A percentile compares a stretch with the other conserved stretches of the same genome.
Conservation (phyloP, 2,888 invertebrate genomes). For the Synergus japonicus region DNA sequence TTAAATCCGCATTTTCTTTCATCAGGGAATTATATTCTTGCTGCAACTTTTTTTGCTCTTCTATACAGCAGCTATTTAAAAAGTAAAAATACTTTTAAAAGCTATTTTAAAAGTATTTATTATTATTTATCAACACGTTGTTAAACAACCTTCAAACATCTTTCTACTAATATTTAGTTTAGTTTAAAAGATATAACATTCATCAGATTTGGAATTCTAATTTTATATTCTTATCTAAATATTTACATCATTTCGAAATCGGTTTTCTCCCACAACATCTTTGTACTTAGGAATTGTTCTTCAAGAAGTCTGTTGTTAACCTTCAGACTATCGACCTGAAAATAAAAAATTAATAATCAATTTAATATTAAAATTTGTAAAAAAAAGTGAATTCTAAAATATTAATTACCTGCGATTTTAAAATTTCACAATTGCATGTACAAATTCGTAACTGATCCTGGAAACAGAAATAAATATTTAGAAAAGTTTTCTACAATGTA, state of each 20-base stretch:
- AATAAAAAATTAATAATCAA: conserved; percentile 32
- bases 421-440: conserved; percentile 5
- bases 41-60: conserved; percentile 40
- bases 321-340: conserved; percentile 60
- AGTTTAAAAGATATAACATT: no score
- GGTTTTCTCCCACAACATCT: conserved; percentile 59
- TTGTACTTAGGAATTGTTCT: conserved; percentile 55
- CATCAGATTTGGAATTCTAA: no score
- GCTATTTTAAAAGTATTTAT: neutral
- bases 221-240: neutral
- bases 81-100: no score
- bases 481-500: neutral
- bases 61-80: neutral
- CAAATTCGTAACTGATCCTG: conserved; percentile 53
- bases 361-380: neutral
- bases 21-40: neutral
- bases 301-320: conserved; percentile 59
- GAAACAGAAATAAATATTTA: conserved; percentile 44
- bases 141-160: no score
- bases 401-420: conserved; percentile 35
- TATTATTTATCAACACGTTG: neutral
- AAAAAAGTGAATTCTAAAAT: neutral
- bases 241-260: conserved; percentile 59
- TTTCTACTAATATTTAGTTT: no score
- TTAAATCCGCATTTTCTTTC: conserved; percentile 54